Conservation (phyloP, 2,113 vertebrate species). For the Pluvialis apricaria region DNA sequence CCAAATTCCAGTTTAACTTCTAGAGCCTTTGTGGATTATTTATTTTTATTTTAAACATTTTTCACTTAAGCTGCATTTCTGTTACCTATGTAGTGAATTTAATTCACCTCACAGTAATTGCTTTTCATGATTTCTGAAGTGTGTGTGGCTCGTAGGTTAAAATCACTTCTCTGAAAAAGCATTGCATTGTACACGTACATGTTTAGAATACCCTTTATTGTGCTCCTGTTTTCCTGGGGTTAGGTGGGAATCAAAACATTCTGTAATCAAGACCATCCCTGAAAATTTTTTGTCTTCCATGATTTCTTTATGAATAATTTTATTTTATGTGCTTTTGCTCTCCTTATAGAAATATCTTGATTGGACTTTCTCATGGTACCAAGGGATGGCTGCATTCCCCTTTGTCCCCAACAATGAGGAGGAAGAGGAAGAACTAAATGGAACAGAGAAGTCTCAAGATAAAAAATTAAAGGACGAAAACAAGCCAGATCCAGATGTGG, state of each 20-base stretch:
- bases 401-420: slow-evolving; percentile 80
- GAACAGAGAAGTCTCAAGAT: slow-evolving; percentile 60
- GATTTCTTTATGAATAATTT: not conserved
- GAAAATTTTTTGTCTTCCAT: not conserved
- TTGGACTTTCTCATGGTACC: slow-evolving; percentile 88
- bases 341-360: slow-evolving; percentile 85
- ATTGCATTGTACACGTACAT: not conserved
- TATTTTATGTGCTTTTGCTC: not conserved
- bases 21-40: not conserved
- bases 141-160: not conserved
- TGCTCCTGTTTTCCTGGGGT: not conserved
- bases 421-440: slow-evolving; percentile 65
- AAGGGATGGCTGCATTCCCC: slow-evolving; percentile 82
- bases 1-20: not conserved
- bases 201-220: not conserved
- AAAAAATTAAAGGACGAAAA: slow-evolving; percentile 77
- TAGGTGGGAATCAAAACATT: not conserved
- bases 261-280: not conserved
- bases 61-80: not conserved
- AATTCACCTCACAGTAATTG: not conserved
- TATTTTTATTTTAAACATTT: not conserved
- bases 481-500: slow-evolving; percentile 84
- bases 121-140: not conserved
- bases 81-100: not conserved
- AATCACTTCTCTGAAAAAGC: not conserved